Conservation (phyloP, 2,797 vertebrate species). For the Rhinoraja longicauda region DNA sequence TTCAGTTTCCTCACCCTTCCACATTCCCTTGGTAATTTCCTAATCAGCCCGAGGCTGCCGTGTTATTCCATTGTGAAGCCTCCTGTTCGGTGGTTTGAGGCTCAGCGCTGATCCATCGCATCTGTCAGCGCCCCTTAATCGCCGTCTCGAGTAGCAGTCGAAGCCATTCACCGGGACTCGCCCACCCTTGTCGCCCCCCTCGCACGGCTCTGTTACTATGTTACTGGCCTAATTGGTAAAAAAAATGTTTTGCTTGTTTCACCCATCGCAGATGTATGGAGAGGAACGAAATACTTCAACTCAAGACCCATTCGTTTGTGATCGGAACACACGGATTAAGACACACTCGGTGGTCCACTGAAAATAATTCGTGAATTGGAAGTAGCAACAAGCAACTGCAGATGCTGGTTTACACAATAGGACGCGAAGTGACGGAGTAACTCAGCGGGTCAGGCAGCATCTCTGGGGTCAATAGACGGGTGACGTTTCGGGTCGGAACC, state of each 20-base stretch:
- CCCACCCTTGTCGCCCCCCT: conserved; percentile 47
- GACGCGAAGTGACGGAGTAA: too few relatives aligned
- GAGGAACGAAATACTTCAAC: conserved; percentile 42
- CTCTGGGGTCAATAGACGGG: too few relatives aligned
- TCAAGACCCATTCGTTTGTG: conserved; percentile 11
- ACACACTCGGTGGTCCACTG: background rate
- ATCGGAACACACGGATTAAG: background rate
- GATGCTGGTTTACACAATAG: too few relatives aligned
- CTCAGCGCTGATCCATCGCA: conserved; percentile 44
- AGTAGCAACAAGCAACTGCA: too few relatives aligned
- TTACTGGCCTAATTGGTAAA: conserved; percentile 50
- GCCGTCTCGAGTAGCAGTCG: conserved; percentile 48
- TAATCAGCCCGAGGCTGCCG: conserved; percentile 40
- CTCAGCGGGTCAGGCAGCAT: too few relatives aligned
- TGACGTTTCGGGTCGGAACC: too few relatives aligned
- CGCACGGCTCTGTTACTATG: conserved; percentile 46
- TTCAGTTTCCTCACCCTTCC: conserved; percentile 13
- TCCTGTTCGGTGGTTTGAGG: conserved; percentile 35
- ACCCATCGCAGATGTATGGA: conserved; percentile 41
- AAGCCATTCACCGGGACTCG: conserved; percentile 50
- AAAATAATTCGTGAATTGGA: background rate
- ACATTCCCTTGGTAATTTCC: conserved; percentile 44
- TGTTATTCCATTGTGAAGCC: conserved; percentile 36
- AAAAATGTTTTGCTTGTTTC: conserved; percentile 44
- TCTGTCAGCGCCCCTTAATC: conserved; percentile 51